Conservation (phyloP, 2,888 invertebrate genomes). For the Zelleria hepariella region DNA sequence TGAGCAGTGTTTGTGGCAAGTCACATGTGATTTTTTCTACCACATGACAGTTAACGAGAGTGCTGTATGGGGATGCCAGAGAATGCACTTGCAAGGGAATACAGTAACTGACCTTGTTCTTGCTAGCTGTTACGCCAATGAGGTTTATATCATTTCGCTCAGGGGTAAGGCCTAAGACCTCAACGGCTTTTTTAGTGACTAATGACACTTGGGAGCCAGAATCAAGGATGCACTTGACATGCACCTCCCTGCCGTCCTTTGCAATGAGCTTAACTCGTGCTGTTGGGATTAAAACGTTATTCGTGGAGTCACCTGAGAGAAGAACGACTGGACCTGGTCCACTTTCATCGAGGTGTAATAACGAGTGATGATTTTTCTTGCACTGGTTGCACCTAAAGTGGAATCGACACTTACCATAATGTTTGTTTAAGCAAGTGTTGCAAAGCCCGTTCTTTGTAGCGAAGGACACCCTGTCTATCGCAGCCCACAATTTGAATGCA, state of each 20-base stretch:
- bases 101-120: background rate
- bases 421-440: background rate
- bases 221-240: background rate
- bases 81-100: background rate
- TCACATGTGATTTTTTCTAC: background rate
- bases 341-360: constrained; percentile 14
- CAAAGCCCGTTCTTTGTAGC: background rate
- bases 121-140: background rate
- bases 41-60: background rate
- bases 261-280: background rate
- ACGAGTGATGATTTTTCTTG: constrained; percentile 4
- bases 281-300: constrained; percentile 2
- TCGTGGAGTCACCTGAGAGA: constrained; percentile 13
- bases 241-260: background rate
- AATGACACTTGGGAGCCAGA: background rate
- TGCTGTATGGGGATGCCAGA: background rate
- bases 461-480: background rate
- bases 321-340: constrained; percentile 16
- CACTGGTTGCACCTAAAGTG: background rate
- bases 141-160: background rate
- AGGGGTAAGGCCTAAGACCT: background rate
- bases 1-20: background rate
- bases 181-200: background rate
- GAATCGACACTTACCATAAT: background rate
- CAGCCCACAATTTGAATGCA: background rate